Evolutionary conservation across 2,113 vertebrate species (phyloP), one percentile per base, ranked within the genome.

Genomic region (Scomber japonicus): DNA sequence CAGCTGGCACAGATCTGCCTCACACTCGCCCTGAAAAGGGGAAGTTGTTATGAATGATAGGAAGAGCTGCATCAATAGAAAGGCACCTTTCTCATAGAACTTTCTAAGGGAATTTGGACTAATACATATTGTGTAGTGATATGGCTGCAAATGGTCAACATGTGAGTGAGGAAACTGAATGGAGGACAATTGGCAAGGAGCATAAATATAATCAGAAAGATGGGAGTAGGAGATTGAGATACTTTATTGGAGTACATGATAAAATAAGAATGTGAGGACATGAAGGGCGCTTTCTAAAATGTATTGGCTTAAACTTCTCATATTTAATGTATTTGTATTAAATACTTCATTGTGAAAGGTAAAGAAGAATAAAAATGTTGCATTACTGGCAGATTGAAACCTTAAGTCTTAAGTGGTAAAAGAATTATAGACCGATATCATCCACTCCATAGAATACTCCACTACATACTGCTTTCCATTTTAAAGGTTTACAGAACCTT

Each of bases 1-100:
- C 78, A 88, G 70, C 79, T 80, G 82, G 82, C 83, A 81, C 74
- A 27, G 68, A 74, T 79, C 19, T 57, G 56, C 46, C 48, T 62
- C 10, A 1, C 55, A 51, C 77, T 74, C 4, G 7, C 54, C 53
- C 45, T 69, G 59, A 74, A 83, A 67, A 40, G 19, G 54, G 53
- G 81, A 92, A 87, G 76, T 75, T 55, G 51, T 88, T 81, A 60
- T 83, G 72, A 92, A 88, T 88, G 86, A 85, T 55, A 87, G 75
- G 88, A 91, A 89, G 84, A 80, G 61, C 73, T 81, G 81, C 82
- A 78, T 75, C 77, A 84, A 84, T 85, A 86, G 49, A 89, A 71
- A 67, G 66, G 46, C 50, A 73, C 54, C 31, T 81, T 55, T 78
- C 54, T 73, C 66, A 59, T 16, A 53, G 27, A 50, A 12, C 19